phyloP scores from a whole-genome alignment of 2,113 vertebrate species.

The Charina bottae region DNA sequence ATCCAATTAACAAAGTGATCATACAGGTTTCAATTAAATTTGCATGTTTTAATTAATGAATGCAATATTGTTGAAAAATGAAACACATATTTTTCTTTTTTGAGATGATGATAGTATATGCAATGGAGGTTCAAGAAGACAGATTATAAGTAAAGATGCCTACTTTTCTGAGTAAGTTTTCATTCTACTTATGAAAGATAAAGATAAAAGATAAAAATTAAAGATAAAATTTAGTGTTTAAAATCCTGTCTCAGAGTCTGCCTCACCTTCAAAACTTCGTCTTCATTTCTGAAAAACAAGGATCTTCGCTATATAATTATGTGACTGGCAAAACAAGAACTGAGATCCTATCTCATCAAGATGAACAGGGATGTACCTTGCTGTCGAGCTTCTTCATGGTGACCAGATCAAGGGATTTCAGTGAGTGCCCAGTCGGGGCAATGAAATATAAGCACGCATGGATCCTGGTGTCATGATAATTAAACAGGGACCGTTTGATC shows the following conservation, averaged over 20 bases:
- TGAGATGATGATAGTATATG: too few species aligned
- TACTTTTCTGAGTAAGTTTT: too few species aligned
- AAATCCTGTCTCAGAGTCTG: not conserved
- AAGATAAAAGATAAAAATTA: too few species aligned
- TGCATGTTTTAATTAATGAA: too few species aligned
- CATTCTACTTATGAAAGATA: too few species aligned
- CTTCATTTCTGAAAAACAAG: not conserved
- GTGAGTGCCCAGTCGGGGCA: conserved; percentile 79
- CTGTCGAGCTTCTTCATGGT: conserved; percentile 87
- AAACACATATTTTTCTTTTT: too few species aligned
- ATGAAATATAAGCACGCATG: conserved; percentile 85
- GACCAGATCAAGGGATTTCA: conserved; percentile 83
- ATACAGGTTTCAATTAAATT: too few species aligned
- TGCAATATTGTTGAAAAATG: too few species aligned
- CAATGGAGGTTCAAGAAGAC: too few species aligned
- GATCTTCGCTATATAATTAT: not conserved
- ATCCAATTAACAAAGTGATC: too few species aligned
- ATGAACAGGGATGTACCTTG: conserved; percentile 71
- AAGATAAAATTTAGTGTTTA: not conserved
- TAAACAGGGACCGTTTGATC: conserved; percentile 82
- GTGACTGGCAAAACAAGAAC: not conserved
- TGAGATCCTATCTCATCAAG: not conserved
- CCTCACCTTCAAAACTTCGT: not conserved
- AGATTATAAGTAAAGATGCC: too few species aligned
- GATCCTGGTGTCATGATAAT: conserved; percentile 81